phyloP scores from a whole-genome alignment of 2,113 vertebrate genomes.

The Taxidea taxus region DNA sequence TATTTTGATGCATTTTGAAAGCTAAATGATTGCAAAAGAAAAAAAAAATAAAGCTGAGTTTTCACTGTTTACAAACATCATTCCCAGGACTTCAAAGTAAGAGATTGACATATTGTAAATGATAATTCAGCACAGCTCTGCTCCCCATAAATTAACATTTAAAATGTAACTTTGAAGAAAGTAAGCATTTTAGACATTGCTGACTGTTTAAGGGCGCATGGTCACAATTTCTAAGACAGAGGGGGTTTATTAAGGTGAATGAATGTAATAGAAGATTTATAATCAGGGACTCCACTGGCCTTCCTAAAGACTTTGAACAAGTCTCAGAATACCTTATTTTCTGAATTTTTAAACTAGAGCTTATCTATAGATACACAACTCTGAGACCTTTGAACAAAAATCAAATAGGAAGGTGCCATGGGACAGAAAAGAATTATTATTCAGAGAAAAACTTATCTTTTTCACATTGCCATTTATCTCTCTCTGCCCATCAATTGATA shows the following conservation, averaged over 20 bases:
- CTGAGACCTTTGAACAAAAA: slow-evolving; percentile 40
- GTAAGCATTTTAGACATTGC: neutral
- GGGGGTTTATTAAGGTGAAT: neutral
- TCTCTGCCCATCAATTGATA: slow-evolving; percentile 33
- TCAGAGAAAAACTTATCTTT: slow-evolving; percentile 44
- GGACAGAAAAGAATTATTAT: slow-evolving; percentile 47
- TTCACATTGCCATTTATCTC: slow-evolving; percentile 45
- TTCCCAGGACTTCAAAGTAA: slow-evolving; percentile 58
- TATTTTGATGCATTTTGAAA: slow-evolving; percentile 62
- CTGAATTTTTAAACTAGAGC: slow-evolving; percentile 44
- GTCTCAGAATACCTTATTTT: neutral
- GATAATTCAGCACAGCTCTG: slow-evolving; percentile 47
- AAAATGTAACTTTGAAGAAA: slow-evolving; percentile 56
- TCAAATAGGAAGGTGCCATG: slow-evolving; percentile 45
- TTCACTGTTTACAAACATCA: slow-evolving; percentile 60
- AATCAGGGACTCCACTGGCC: neutral
- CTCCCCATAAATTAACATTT: slow-evolving; percentile 63
- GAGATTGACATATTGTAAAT: slow-evolving; percentile 50
- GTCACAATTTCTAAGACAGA: slow-evolving; percentile 4
- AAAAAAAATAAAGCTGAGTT: slow-evolving; percentile 28
- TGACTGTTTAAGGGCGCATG: neutral
- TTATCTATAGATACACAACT: slow-evolving; percentile 43
- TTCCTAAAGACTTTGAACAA: neutral
- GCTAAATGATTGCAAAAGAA: slow-evolving; percentile 27
- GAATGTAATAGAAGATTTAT: neutral